Base-by-base conservation (phyloP, 2,888 invertebrate species). In the Euplagia quadripunctaria region DNA sequence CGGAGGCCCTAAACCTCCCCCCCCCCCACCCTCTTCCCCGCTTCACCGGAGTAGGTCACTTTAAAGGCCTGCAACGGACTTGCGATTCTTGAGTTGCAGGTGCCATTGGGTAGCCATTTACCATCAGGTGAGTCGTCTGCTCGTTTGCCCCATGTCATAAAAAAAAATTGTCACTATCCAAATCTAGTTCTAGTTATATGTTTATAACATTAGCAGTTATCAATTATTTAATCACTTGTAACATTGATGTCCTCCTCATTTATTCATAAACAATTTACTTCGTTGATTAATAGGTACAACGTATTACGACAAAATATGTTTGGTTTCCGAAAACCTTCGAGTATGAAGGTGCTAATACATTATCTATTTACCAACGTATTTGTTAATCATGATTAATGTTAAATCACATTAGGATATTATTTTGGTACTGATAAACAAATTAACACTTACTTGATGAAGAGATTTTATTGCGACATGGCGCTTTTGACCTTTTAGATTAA, bases 271-370 rank as follows among this genome's bases (percentile, higher is more conserved):
- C 14, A 58, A 64, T 68, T 46, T 70, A 77, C 64, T 66, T 76
- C 77, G 55, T 42, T 52, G 55, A 68, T 68, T 68, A 68, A 42
- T 31, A 31, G 31, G 31, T n/a, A 68, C 52, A 42, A 42, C 64
- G 58, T 16, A 43, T 31, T 9, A 61, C 58, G 52, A 67, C 61
- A 66, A 68, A 67, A 31, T 20, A 79, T 77, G 72, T 73, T n/a
- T 68, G 70, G 70, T 88, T 86, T 86, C 72, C 69, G 43, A 78
- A 55, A 67, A 65, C 82, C 80, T 83, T 83, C 76, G 14, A 49
- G 17, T 20, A 52, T 1, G 64, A 79, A 93, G 90, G 93, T 92
- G 93, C 89, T 94, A 94, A 94, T 92, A 92, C 85, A 87, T 90
- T 86, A 90, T 89, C 87, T 85, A 86, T 87, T 86, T 85, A 81